A percentile compares a stretch with the other conserved stretches of the same genome.
phyloP scores from a whole-genome alignment of 2,113 vertebrate genomes.

The Malurus elegans region DNA sequence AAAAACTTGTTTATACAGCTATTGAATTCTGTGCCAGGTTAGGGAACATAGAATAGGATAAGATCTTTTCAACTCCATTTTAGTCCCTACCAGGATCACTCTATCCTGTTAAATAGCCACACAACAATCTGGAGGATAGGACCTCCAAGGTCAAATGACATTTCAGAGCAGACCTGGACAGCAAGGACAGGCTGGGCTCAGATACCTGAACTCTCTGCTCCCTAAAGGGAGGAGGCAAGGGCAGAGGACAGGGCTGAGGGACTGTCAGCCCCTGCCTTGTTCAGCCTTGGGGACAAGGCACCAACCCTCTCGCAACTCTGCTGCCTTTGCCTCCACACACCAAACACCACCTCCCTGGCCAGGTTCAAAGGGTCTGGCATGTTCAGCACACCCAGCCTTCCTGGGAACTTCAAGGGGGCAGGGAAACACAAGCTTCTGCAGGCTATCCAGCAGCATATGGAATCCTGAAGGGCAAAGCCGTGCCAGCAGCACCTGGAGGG shows the following conservation, averaged over 20 bases:
- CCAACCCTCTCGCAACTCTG: neutral
- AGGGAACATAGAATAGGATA: neutral
- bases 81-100: neutral
- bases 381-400: neutral
- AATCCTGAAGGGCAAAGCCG: fast-evolving
- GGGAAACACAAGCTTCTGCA: neutral
- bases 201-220: neutral
- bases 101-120: neutral
- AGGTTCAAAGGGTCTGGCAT: neutral
- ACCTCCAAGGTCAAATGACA: neutral
- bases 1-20: constrained; percentile 42
- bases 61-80: neutral
- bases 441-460: neutral
- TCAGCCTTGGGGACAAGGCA: neutral
- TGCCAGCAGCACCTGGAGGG: neutral
- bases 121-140: neutral
- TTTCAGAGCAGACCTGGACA: neutral
- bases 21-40: neutral
- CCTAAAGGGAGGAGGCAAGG: neutral
- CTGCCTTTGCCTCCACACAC: neutral
- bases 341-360: fast-evolving
- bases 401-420: neutral
- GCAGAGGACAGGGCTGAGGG: neutral
- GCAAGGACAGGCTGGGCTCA: neutral
- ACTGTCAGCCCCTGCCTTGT: neutral